phyloP scores from a whole-genome alignment of 2,888 invertebrate species.

The Drosophila melanocephala region DNA sequence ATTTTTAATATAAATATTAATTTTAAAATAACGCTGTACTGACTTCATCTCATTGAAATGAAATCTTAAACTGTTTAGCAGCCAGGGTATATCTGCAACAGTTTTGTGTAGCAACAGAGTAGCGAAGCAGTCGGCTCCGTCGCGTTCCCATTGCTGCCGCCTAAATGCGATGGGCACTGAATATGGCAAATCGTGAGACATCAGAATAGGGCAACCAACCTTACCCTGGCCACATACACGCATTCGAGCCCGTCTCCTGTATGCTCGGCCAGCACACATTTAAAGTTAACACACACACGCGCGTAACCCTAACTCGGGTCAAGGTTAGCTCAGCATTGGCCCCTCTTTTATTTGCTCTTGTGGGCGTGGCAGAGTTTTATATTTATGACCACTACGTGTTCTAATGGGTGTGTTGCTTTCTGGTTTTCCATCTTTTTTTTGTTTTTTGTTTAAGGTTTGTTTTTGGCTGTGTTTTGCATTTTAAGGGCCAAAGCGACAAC shows the following conservation, averaged over 20 bases:
- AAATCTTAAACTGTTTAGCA: neutral
- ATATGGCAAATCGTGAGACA: constrained; percentile 63
- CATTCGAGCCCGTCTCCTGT: neutral
- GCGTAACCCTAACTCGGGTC: constrained; percentile 49
- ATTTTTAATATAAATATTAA: neutral
- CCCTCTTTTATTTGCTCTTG: constrained; percentile 30
- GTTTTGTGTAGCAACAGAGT: neutral
- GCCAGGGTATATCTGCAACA: neutral
- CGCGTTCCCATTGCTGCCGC: neutral
- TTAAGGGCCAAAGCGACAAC: constrained; percentile 73
- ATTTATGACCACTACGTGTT: constrained; percentile 78
- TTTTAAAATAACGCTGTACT: neutral
- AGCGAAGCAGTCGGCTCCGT: neutral
- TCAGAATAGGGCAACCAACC: constrained; percentile 40
- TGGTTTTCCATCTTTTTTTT: constrained; percentile 22
- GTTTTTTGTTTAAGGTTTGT: constrained; percentile 14
- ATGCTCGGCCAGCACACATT: neutral
- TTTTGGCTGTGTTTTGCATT: constrained; percentile 36
- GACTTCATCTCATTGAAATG: neutral
- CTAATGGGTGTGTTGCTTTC: constrained; percentile 75
- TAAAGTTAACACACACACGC: neutral
- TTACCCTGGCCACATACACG: constrained; percentile 1
- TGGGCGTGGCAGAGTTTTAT: constrained; percentile 61
- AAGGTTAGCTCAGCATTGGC: constrained; percentile 39
- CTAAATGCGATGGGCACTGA: constrained; percentile 49